Evolutionary conservation across 2,888 invertebrate genomes (phyloP).

Genomic region (Agrilus biguttatus): DNA sequence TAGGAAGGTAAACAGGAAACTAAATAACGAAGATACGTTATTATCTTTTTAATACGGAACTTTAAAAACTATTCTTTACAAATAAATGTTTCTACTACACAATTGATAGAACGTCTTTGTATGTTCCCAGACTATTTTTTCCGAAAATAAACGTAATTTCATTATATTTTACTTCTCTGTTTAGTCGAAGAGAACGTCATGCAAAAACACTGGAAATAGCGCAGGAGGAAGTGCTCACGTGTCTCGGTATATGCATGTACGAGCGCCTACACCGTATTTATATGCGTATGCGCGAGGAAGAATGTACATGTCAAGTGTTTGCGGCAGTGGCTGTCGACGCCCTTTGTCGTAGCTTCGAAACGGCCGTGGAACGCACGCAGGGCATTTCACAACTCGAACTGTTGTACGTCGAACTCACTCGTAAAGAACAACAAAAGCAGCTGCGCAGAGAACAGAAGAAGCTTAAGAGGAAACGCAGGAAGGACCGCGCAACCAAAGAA

Average conservation of each 20-base stretch:
- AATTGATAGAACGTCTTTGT: too few species aligned
- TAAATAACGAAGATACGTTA: background rate
- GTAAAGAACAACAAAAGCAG: conserved; percentile 74
- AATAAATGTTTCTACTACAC: background rate
- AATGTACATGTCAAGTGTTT: conserved; percentile 85
- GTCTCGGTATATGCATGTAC: conserved; percentile 85
- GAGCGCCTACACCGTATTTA: conserved; percentile 79
- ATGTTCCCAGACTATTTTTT: background rate
- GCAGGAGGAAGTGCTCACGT: conserved; percentile 90
- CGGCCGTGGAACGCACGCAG: conserved; percentile 76
- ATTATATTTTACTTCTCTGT: conserved; percentile 2
- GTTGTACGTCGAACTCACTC: conserved; percentile 73
- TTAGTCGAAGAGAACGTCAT: conserved; percentile 73
- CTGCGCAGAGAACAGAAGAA: conserved; percentile 79
- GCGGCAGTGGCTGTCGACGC: conserved; percentile 81
- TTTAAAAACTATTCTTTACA: too few species aligned
- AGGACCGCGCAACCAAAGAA: conserved; percentile 41
- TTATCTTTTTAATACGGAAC: background rate
- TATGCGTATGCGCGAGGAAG: conserved; percentile 75
- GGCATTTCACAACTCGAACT: conserved; percentile 72
- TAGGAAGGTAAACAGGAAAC: conserved; percentile 49
- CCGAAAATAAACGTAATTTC: too few species aligned
- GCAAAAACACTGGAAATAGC: conserved; percentile 95
- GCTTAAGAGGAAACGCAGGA: conserved; percentile 60
- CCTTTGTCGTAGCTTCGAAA: conserved; percentile 77